Base-by-base conservation (phyloP, 2,113 vertebrate species). In the Mohoua ochrocephala region DNA sequence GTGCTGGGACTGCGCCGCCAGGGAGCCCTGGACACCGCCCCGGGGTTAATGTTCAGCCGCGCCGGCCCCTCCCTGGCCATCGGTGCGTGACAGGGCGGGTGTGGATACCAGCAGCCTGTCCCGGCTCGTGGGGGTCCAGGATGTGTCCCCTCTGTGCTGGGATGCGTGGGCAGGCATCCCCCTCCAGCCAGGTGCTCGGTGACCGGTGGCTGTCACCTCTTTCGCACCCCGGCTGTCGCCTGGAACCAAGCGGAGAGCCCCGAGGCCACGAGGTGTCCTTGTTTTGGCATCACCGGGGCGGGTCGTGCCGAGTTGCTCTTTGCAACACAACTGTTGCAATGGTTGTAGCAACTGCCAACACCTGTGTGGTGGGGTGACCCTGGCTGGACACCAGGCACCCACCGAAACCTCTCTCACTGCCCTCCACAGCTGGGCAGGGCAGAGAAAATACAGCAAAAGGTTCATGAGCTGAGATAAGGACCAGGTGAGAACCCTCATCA, bases 181-280 rank as follows among this genome's bases (percentile, higher is more conserved):
- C 30, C 31, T 56, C 23, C 42, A 30, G 54, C 26, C 54, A 8
- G 13, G 33, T 0, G 3, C 73, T 7, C 1, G 19, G 49, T 17
- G 37, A 4, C 31, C 2, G 4, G 18, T 9, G 47, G 54, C n/a
- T 53, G 2, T 21, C 47, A 3, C 52, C 52, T 41, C 81, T 42
- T 14, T 11, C 0, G 3, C 13, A 5, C 4, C 37, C 27, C 0
- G 0, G 17, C 45, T 5, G 8, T 17, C 3, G 0, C 60, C 49
- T 8, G 39, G 31, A 11, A 1, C 24, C 59, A 2, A 15, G 57
- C 1, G 0, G 39, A 30, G 37, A 45, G 7, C 60, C 44, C 39
- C 0, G 2, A 10, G 26, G 37, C 39, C 5, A 1, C 3, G 7
- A 19, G 12, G 27, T 42, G 41, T 33, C 33, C 6, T 24, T 78